Conservation (phyloP, 2,113 vertebrate genomes). For the Rhinichthys klamathensis region DNA sequence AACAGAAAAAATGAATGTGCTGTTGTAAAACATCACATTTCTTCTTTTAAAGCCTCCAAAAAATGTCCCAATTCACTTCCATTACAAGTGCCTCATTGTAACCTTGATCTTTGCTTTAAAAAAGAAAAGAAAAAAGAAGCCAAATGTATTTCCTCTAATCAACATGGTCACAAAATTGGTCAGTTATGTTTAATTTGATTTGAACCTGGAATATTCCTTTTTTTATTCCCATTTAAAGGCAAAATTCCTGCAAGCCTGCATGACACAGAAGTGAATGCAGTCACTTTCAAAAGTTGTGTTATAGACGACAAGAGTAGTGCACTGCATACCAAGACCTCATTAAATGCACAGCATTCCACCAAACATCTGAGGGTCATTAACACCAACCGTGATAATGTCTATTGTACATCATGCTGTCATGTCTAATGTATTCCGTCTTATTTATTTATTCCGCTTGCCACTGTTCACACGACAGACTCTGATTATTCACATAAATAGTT, state of each 20-base stretch:
- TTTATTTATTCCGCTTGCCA: constrained; percentile 59
- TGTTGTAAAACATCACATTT: background rate
- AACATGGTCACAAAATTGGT: background rate
- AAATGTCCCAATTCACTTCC: background rate
- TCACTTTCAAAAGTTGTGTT: background rate
- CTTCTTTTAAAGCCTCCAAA: background rate
- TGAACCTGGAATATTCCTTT: background rate
- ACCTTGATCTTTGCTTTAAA: background rate
- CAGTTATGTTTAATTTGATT: background rate
- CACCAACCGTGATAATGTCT: constrained; percentile 34
- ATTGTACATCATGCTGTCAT: constrained; percentile 51
- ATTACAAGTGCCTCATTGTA: background rate
- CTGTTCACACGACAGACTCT: constrained; percentile 47
- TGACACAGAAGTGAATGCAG: background rate
- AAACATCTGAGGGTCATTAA: constrained; percentile 45
- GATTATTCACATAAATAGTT: constrained; percentile 67
- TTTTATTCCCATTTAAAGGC: background rate
- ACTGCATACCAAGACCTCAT: constrained; percentile 25
- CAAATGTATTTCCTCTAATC: background rate
- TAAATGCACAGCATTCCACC: constrained; percentile 47
- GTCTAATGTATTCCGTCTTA: constrained; percentile 49
- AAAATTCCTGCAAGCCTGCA: background rate
- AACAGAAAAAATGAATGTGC: background rate
- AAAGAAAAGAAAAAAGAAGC: background rate
- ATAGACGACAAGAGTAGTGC: background rate